These are phyloP conservation scores for Corvus cornix DNA, from an alignment of 2,113 vertebrate genomes.

Conservation along the genomic window DNA sequence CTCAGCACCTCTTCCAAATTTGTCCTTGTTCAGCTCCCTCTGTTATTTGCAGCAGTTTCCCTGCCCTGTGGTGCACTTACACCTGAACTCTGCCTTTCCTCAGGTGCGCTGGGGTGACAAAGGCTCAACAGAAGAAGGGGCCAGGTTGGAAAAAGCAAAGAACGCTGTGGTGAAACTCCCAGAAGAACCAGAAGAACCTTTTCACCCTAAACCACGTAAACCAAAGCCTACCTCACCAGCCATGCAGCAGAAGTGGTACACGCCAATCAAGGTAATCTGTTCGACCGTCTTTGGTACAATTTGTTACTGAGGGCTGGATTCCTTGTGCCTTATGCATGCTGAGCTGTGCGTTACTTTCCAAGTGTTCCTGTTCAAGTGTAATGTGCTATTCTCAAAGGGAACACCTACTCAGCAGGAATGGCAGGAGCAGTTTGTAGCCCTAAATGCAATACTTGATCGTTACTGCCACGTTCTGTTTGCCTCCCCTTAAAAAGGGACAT, in stretches of 20 bases:
- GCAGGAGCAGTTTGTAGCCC: neutral
- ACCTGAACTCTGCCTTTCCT: neutral
- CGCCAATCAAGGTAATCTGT: conserved; percentile 89
- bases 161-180: conserved; percentile 89
- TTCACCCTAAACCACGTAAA: conserved; percentile 70
- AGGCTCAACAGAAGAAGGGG: conserved; percentile 96
- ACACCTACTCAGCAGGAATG: neutral
- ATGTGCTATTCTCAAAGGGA: neutral
- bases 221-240: conserved; percentile 64
- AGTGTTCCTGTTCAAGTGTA: neutral
- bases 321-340: neutral
- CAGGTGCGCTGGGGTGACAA: conserved; percentile 98
- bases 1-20: neutral
- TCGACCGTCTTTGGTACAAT: neutral
- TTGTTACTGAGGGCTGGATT: neutral
- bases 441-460: neutral
- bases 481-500: neutral
- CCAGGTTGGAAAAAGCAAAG: conserved; percentile 93
- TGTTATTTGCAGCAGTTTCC: neutral
- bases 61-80: neutral
- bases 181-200: conserved; percentile 82
- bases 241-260: conserved; percentile 91
- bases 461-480: neutral
- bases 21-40: neutral
- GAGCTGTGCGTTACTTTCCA: neutral